Evolutionary conservation across 2,113 vertebrate genomes (phyloP).

Genomic region (Riparia riparia): DNA sequence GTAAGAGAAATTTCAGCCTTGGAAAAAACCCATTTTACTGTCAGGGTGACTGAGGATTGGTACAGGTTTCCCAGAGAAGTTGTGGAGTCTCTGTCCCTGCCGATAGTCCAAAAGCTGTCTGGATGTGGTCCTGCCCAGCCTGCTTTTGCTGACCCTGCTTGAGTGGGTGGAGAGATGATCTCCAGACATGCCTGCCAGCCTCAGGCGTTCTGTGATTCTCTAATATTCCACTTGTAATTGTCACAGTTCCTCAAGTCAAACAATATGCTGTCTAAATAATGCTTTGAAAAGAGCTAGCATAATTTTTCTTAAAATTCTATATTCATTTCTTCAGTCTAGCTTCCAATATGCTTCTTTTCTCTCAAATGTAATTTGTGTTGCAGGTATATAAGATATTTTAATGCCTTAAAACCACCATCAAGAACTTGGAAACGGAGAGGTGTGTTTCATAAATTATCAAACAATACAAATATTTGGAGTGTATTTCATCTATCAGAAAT

Average conservation of each 20-base stretch:
- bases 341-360: background rate
- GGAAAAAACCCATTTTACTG: background rate
- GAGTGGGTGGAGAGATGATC: rapidly evolving
- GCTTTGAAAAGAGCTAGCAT: background rate
- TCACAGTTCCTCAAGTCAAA: background rate
- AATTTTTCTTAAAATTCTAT: background rate
- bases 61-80: background rate
- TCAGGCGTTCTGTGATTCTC: background rate
- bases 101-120: background rate
- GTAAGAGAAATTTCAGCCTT: background rate
- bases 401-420: background rate
- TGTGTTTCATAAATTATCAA: background rate
- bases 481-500: background rate
- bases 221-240: background rate
- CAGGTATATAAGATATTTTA: background rate
- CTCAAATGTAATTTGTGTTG: background rate
- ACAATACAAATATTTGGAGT: background rate
- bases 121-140: background rate
- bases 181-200: background rate
- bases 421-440: background rate
- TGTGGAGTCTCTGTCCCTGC: background rate
- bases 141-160: background rate
- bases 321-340: background rate
- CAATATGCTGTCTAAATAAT: background rate
- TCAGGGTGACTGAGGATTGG: background rate